Base-by-base conservation (phyloP, 2,888 invertebrate genomes). In the Sphaerophoria rueppellii region DNA sequence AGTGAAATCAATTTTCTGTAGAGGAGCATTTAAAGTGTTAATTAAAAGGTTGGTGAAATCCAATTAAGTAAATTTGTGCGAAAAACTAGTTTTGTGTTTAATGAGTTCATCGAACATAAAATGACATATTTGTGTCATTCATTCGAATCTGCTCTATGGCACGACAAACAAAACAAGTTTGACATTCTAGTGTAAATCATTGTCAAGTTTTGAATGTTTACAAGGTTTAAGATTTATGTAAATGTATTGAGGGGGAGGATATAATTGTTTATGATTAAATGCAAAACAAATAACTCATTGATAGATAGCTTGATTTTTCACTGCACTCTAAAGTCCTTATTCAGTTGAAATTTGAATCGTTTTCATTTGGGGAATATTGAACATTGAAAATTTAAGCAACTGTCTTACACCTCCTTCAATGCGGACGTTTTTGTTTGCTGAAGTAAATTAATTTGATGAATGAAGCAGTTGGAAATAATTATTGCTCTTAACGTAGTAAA, bases 21-120 rank as follows among this genome's bases (percentile, higher is more conserved):
- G 24, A 67, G n/a, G 67, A 43, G 40, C 12, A 67, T 35, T 9
- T 14, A 54, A 50, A 11, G 40, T 67, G 67, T 67, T 32, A 67
- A 67, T 67, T 67, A 54, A 54, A 75, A 80, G 75, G 70, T 83
- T 79, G 69, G 83, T 83, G 74, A 79, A 82, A 82, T 74, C 78
- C 40, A 70, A 70, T 35, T 67, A n/a, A 12, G 6, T 40, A 67
- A 6, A 24, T 34, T 57, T 60, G 63, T 48, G 46, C n/a, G 52
- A 37, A 67, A 67, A 74, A 54, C 37, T 4, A 34, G 43, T 60
- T 60, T 60, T 40, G 16, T 60, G 12, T 37, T 54, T 12, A 43
- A 58, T 73, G 43, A 61, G 67, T 55, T 55, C 12, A n/a, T 40
- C n/a, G 48, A 48, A 54, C 76, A 43, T 24, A 43, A 7, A 43